Conservation (phyloP, 2,888 invertebrate genomes). For the Macaria notata region DNA sequence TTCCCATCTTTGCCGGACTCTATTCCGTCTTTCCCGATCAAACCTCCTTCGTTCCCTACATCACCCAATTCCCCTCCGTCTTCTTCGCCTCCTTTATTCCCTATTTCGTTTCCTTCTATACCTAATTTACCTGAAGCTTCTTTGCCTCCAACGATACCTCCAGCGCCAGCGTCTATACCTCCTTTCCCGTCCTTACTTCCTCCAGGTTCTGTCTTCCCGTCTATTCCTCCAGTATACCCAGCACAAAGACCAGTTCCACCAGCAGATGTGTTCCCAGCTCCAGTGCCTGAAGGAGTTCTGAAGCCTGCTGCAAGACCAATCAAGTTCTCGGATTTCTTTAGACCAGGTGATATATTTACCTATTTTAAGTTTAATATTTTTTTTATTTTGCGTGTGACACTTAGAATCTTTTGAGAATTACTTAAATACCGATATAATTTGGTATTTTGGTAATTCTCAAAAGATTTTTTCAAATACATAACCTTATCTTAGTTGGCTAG, state of each 20-base stretch:
- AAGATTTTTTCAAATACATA: too few relatives aligned
- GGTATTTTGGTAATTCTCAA: too few relatives aligned
- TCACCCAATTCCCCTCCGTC: slow-evolving; percentile 7
- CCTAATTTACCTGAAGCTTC: slow-evolving; percentile 9
- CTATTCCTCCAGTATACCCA: slow-evolving; percentile 16
- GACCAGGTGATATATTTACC: slow-evolving; percentile 18
- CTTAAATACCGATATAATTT: too few relatives aligned
- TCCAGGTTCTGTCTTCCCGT: slow-evolving; percentile 18
- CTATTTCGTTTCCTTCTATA: background rate
- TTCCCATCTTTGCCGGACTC: background rate
- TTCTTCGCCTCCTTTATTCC: background rate
- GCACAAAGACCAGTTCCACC: slow-evolving; percentile 28
- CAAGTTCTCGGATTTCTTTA: slow-evolving; percentile 17
- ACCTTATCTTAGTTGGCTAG: too few relatives aligned
- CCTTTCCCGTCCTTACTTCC: slow-evolving; percentile 14
- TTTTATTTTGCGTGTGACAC: too few relatives aligned
- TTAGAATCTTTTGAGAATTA: too few relatives aligned
- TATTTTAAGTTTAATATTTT: too few relatives aligned
- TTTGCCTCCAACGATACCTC: slow-evolving; percentile 8
- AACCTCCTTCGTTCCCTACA: background rate
- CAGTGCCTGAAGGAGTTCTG: slow-evolving; percentile 4
- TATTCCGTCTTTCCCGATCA: background rate
- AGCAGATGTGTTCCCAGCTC: slow-evolving; percentile 14
- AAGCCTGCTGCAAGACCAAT: slow-evolving; percentile 23
- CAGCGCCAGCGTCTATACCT: slow-evolving; percentile 14